Conservation (phyloP, 2,797 vertebrate species). For the Mastacembelus armatus region DNA sequence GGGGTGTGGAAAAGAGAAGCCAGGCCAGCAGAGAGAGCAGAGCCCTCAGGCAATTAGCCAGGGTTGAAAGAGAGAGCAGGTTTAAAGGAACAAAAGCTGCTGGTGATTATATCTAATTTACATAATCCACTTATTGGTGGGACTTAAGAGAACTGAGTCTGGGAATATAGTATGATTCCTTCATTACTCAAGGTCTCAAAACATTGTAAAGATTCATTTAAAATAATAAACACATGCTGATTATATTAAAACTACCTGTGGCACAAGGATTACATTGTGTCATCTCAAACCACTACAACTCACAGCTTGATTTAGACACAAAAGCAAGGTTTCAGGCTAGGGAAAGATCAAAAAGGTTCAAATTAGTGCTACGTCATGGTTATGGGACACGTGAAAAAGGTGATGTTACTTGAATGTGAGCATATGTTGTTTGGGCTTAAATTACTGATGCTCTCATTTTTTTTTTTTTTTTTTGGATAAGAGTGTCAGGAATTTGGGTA, state of each 20-base stretch:
- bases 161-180: neutral
- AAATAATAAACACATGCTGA: slow-evolving; percentile 3
- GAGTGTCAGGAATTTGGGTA: slow-evolving; percentile 6
- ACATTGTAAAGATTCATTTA: neutral
- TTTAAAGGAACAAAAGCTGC: slow-evolving; percentile 24
- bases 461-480: neutral
- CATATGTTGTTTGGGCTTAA: neutral
- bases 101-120: slow-evolving; percentile 43
- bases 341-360: no score
- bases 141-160: slow-evolving; percentile 5
- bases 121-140: slow-evolving; percentile 26
- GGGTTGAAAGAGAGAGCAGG: slow-evolving; percentile 52
- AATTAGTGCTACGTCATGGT: no score
- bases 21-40: slow-evolving; percentile 51
- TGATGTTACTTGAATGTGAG: neutral
- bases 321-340: no score
- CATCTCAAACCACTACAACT: neutral
- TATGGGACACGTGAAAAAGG: no score
- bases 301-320: neutral
- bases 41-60: slow-evolving; percentile 75
- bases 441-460: neutral
- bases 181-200: neutral
- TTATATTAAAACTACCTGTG: neutral
- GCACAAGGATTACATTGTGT: neutral
- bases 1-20: slow-evolving; percentile 37